Evolutionary conservation across 53 echinoderm and acorn worm species (phyloP).

Genomic region (Holothuria leucospilota): DNA sequence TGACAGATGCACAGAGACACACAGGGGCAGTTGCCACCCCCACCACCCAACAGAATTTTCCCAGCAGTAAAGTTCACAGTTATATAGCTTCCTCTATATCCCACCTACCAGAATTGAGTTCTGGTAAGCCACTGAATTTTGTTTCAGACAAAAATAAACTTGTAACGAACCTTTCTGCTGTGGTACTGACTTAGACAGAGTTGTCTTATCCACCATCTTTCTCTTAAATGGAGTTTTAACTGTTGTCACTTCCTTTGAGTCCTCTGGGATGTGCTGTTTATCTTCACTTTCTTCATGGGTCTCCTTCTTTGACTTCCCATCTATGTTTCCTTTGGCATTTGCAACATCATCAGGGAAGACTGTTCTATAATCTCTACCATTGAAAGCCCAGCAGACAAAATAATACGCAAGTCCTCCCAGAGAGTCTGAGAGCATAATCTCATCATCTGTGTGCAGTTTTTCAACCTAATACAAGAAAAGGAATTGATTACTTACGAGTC

Average conservation of each 20-base stretch:
- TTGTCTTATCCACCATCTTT: neutral
- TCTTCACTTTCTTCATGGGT: conserved; percentile 40
- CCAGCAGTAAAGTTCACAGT: too few species aligned
- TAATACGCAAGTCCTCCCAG: conserved; percentile 46
- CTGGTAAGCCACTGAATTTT: too few species aligned
- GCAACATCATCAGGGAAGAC: conserved; percentile 35
- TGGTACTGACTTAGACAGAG: neutral
- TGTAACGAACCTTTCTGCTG: neutral
- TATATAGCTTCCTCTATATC: too few species aligned
- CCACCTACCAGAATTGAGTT: too few species aligned
- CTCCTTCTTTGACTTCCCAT: neutral
- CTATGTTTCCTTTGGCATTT: neutral
- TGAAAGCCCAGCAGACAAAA: conserved; percentile 72
- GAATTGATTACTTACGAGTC: too few species aligned
- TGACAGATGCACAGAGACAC: too few species aligned
- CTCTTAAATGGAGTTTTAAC: conserved; percentile 6
- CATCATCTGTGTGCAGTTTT: conserved; percentile 34
- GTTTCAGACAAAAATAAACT: too few species aligned
- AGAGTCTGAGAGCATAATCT: conserved; percentile 31
- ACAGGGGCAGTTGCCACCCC: too few species aligned
- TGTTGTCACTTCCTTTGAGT: neutral
- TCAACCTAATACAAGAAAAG: conserved; percentile 39
- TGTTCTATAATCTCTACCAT: conserved; percentile 51
- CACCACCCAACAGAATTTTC: too few species aligned
- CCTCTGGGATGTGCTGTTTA: neutral